Evolutionary conservation across 2,113 vertebrate genomes (phyloP), one percentile per base, ranked within the genome.

Genomic region (Acrocephalus kingi): DNA sequence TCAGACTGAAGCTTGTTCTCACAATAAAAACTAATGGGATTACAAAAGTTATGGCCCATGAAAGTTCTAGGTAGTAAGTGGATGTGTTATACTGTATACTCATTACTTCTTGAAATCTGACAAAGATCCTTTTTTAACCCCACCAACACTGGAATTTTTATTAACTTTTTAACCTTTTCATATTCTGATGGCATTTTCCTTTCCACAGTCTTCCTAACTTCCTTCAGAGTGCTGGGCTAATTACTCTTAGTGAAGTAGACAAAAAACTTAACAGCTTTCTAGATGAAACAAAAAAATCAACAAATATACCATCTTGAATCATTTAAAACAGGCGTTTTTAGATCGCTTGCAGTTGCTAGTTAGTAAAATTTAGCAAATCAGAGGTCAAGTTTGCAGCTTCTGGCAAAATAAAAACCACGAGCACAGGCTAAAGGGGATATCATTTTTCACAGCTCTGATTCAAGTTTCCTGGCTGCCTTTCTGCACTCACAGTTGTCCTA

Each of bases 391-490:
- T 75, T 31, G 35, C 16, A 61, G 45, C 0, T 87, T 72, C 66
- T 46, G 46, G 45, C 46, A 94, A 91, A 96, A 86, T 7, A 75
- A 54, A 68, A 25, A 28, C 54, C 31, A 46, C 46, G 68, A 94
- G 43, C 23, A 83, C 23, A 76, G 62, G 45, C 18, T 83, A 87
- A 94, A 91, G 43, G 66, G 28, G 27, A 61, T 33, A 69, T 80
- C 2, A 15, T 84, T 89, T 90, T 93, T 91, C 71, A 39, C 66
- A 90, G 77, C 54, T 90, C 66, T 35, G 11, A 76, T 69, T 68
- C 66, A 69, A 89, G 74, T 46, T 77, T 82, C 71, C 81, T 94
- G 66, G 74, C 89, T 83, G 51, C 37, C 78, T 79, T 82, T 84
- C 84, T 87, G 66, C 20, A 28, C 54, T 81, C 91, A 49, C 56